These are phyloP conservation scores for rabbit (Oryctolagus cuniculus) DNA, from an alignment of 2,113 vertebrate genomes.

Conservation along the genomic window DNA sequence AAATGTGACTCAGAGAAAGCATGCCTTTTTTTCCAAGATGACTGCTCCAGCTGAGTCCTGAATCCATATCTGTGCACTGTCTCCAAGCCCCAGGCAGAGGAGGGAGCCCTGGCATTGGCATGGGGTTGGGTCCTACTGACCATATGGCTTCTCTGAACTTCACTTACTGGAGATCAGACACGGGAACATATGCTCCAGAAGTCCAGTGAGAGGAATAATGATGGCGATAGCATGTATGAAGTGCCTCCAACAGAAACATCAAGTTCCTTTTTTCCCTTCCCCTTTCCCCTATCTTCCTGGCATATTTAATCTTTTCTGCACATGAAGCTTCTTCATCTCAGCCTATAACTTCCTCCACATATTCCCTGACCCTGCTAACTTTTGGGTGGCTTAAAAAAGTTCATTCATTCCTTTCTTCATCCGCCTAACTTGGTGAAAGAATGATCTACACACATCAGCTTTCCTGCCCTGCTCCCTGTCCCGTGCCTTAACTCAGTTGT, in stretches of 20 bases:
- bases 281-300: not conserved
- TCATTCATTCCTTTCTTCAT: not conserved
- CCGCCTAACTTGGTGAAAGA: not conserved
- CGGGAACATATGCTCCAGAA: not conserved
- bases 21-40: not conserved
- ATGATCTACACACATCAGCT: not conserved
- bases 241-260: not conserved
- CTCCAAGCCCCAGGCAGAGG: not conserved
- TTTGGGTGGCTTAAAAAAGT: not conserved
- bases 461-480: not conserved
- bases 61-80: rapidly evolving
- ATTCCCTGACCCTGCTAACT: not conserved
- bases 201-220: not conserved
- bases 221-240: not conserved
- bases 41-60: not conserved
- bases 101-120: not conserved
- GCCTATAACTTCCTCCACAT: not conserved
- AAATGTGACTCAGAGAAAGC: not conserved
- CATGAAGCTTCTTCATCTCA: not conserved
- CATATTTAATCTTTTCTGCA: not conserved
- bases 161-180: not conserved
- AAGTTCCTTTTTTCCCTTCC: not conserved
- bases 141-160: not conserved
- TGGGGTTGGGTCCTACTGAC: not conserved
- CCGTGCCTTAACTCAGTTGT: rapidly evolving